Evolutionary conservation across 2,113 vertebrate species (phyloP), one percentile per base, ranked within the genome.

Genomic region (Trichomycterus rosablanca): DNA sequence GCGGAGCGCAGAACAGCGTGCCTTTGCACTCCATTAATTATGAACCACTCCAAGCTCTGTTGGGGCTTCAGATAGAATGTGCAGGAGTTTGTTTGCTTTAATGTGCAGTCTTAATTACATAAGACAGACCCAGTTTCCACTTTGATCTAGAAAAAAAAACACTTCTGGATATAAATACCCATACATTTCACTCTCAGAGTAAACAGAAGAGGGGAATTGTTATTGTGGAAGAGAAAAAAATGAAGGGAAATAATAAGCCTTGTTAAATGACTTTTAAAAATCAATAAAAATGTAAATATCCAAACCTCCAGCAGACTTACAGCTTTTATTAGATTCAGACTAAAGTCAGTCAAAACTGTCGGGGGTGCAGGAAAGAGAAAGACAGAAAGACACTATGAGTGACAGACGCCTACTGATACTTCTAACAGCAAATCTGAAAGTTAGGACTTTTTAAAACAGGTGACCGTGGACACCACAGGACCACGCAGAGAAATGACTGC

Each of bases 1-100:
- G 59, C 22, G 5, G 64, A 35, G 59, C 22, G 44, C 73, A 81
- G 74, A 79, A 81, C 80, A 81, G 79, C 76, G 68, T 78, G 78
- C 70, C 67, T 81, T 77, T 79, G 76, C 63, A 69, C 66, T 78
- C 67, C 70, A 56, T 72, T 84, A 79, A 86, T 83, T 77, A 74
- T 77, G 72, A 83, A 80, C 76, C 76, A 77, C 70, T 76, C 74
- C 74, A 72, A 74, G 73, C 77, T 78, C 80, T 76, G 75, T 59
- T 71, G 73, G 83, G 79, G 77, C 77, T 79, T 79, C 80, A 75
- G 61, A 84, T 75, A 77, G 75, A 81, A 86, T 81, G 83, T 74
- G 76, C 81, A 80, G 81, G 77, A 78, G 79, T 82, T 85, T 82
- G 79, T 81, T 83, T 80, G 81, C 83, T 83, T 83, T 84, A 88